Evolutionary conservation across 2,797 vertebrate genomes (phyloP).

Genomic region (Bovichtus variegatus): DNA sequence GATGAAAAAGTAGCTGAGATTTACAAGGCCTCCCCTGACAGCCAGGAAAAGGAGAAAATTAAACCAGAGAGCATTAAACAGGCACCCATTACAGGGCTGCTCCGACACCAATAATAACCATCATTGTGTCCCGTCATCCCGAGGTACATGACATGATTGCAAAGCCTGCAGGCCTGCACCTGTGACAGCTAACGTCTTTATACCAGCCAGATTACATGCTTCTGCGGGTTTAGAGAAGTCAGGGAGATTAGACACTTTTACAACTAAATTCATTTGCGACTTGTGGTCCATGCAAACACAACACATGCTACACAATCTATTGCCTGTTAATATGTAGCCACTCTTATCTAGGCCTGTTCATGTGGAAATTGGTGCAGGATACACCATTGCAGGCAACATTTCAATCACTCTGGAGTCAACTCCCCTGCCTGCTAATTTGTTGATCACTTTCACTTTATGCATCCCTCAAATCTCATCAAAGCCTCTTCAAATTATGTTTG

Average conservation of each 20-base stretch:
- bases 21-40: slow-evolving; percentile 87
- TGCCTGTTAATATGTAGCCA: slow-evolving; percentile 11
- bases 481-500: neutral
- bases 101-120: slow-evolving; percentile 84
- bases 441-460: neutral
- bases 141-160: slow-evolving; percentile 76
- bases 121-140: slow-evolving; percentile 76
- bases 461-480: slow-evolving; percentile 3
- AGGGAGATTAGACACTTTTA: slow-evolving; percentile 43
- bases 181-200: slow-evolving; percentile 74
- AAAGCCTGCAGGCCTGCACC: slow-evolving; percentile 67
- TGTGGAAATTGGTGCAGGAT: slow-evolving; percentile 13
- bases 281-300: slow-evolving; percentile 25
- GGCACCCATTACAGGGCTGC: slow-evolving; percentile 81
- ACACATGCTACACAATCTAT: slow-evolving; percentile 21
- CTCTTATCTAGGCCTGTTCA: neutral
- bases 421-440: slow-evolving; percentile 1
- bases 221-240: slow-evolving; percentile 36
- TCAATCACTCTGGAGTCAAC: slow-evolving; percentile 8
- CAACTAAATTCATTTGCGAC: slow-evolving; percentile 28
- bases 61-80: slow-evolving; percentile 88
- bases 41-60: slow-evolving; percentile 88
- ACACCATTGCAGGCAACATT: slow-evolving; percentile 1
- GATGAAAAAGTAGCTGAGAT: slow-evolving; percentile 91
- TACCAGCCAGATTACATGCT: slow-evolving; percentile 53